phyloP scores from a whole-genome alignment of 2,888 invertebrate species.

The Nebria salina region DNA sequence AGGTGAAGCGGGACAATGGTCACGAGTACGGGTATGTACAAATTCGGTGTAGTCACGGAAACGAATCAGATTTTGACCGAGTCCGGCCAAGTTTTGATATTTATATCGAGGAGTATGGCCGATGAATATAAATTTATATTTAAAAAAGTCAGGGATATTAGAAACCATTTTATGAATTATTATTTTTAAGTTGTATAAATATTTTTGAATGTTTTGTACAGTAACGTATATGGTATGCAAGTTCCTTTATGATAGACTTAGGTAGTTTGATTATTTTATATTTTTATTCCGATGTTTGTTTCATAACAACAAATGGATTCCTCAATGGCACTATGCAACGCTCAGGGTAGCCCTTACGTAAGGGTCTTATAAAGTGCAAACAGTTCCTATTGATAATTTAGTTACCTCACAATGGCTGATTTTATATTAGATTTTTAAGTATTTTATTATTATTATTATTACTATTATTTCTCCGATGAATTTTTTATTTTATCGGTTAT shows the following conservation, averaged over 20 bases:
- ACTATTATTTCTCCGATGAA: constrained; percentile 5
- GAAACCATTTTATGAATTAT: constrained; percentile 55
- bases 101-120: not conserved
- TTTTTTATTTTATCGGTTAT: not conserved
- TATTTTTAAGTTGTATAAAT: constrained; percentile 44
- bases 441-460: constrained; percentile 12
- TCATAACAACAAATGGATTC: not conserved
- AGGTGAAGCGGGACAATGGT: constrained; percentile 49
- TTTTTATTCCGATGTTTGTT: constrained; percentile 18
- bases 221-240: constrained; percentile 60
- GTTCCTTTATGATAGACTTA: constrained; percentile 57
- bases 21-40: constrained; percentile 47
- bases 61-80: not conserved
- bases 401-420: constrained; percentile 33
- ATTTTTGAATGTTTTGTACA: constrained; percentile 53
- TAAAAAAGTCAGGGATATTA: constrained; percentile 48
- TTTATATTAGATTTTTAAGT: not conserved
- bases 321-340: constrained; percentile 37
- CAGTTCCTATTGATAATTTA: constrained; percentile 36
- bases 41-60: constrained; percentile 10
- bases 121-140: constrained; percentile 15
- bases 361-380: constrained; percentile 28
- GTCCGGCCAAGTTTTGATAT: not conserved
- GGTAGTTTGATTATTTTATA: constrained; percentile 27
- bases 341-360: constrained; percentile 32